These are phyloP conservation scores for Natator depressus DNA, from an alignment of 2,113 vertebrate genomes.

Conservation along the genomic window DNA sequence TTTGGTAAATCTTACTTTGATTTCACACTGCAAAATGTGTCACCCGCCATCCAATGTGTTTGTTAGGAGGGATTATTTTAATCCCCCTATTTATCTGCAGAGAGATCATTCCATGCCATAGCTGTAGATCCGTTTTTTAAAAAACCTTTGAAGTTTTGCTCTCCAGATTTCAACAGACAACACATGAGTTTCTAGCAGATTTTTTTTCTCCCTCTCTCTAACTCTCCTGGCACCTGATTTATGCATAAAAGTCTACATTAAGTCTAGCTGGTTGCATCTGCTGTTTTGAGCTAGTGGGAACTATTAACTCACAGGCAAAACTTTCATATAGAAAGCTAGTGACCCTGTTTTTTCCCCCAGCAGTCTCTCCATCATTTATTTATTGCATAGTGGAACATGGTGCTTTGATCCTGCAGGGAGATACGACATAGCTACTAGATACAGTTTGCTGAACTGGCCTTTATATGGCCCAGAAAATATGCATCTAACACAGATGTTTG, in stretches of 20 bases:
- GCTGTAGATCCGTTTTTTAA: constrained; percentile 4
- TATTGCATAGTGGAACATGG: background rate
- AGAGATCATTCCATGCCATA: background rate
- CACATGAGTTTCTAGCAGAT: background rate
- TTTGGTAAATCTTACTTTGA: constrained; percentile 21
- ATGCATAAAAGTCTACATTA: constrained; percentile 8
- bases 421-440: background rate
- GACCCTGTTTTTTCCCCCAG: constrained; percentile 28
- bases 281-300: constrained; percentile 37
- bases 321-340: background rate
- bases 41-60: background rate
- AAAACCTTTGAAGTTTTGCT: constrained; percentile 18
- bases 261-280: constrained; percentile 12
- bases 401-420: constrained; percentile 28
- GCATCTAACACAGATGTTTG: constrained; percentile 10
- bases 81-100: background rate
- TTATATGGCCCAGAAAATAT: constrained; percentile 20
- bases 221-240: background rate
- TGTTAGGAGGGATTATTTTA: background rate
- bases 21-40: background rate
- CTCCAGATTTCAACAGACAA: constrained; percentile 33
- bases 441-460: constrained; percentile 14
- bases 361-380: constrained; percentile 30
- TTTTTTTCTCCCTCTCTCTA: background rate
- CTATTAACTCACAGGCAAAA: constrained; percentile 52